Base-by-base conservation (phyloP, 1,140 invertebrate genomes). In the Diprion similis region DNA sequence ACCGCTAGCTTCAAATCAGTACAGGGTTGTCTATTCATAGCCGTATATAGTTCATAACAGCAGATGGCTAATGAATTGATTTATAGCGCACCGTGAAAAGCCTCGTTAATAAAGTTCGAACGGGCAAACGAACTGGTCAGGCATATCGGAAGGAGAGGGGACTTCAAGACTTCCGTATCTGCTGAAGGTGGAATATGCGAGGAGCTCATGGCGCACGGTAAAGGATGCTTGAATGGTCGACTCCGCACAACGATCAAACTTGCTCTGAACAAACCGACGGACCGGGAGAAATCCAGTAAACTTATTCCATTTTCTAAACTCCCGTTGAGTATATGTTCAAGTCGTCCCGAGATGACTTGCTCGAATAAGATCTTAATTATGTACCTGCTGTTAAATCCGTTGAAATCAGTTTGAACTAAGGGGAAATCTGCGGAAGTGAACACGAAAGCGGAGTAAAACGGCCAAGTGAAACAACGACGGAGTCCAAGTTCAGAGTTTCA, bases 271-370 rank as follows among this genome's bases (percentile, higher is more conserved):
- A 59, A 59, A 59, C 11, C 11, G 8, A 59, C 11, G n/a, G n/a
- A 59, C 51, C n/a, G 51, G 3, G 51, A 8, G 11, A 59, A 59
- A 59, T 59, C 11, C 51, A 1, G 51, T 59, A 59, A 59, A 59
- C 51, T 59, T 59, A 59, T 59, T 59, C 51, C 51, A 11, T 59
- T 59, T 59, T 59, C 51, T 59, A 59, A 59, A 59, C 51, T 59
- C 11, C n/a, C n/a, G 11, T 1, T 59, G 51, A 13, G n/a, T 37
- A 37, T 37, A 6, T 37, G 24, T 37, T 37, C 24, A 37, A 37
- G 24, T 37, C 24, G 24, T 37, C 1, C 24, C 24, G 6, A 37
- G 24, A 37, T 6, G 24, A 37, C 1, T 37, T 37, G 24, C 24
- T 37, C 24, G 24, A 37, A 37, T 59, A 59, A 59, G n/a, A n/a